phyloP scores from a whole-genome alignment of 1,140 invertebrate genomes.

The Goniozus legneri region DNA sequence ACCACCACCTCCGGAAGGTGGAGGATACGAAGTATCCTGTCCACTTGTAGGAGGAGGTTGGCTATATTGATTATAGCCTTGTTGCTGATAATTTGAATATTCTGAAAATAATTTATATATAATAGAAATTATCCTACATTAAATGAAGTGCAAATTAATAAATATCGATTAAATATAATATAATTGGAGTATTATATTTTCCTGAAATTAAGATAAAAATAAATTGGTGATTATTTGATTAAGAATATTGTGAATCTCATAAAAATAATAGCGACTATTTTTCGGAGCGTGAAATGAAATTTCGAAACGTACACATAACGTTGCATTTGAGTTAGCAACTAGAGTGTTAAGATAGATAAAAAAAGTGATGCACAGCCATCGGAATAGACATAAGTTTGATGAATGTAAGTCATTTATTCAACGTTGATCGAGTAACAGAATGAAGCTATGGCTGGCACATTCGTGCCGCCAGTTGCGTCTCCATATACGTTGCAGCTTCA shows the following conservation, averaged over 20 bases:
- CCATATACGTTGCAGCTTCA: conserved; percentile 1
- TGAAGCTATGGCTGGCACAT: too few species aligned
- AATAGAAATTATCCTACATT: conserved; percentile 1
- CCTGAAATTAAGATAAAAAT: conserved; percentile 10
- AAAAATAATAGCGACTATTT: not conserved
- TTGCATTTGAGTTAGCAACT: too few species aligned
- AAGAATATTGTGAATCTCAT: conserved; percentile 6
- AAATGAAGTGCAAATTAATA: not conserved
- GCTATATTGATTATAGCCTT: conserved; percentile 46
- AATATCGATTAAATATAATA: not conserved
- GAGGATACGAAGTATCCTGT: conserved; percentile 45
- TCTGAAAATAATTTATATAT: conserved; percentile 29
- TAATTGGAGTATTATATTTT: not conserved
- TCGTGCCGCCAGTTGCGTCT: not conserved
- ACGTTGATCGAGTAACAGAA: too few species aligned
- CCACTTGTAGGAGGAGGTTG: conserved; percentile 35
- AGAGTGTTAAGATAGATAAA: too few species aligned
- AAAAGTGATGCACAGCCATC: too few species aligned
- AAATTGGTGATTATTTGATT: not conserved
- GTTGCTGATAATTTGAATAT: conserved; percentile 49
- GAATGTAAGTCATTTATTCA: too few species aligned
- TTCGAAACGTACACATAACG: too few species aligned
- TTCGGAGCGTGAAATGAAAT: not conserved
- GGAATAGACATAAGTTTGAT: too few species aligned
- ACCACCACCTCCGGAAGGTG: conserved; percentile 33